A percentile compares a stretch with the other conserved stretches of the same genome.
Conservation (phyloP, 2,888 invertebrate genomes). For the Protonemura montana region DNA sequence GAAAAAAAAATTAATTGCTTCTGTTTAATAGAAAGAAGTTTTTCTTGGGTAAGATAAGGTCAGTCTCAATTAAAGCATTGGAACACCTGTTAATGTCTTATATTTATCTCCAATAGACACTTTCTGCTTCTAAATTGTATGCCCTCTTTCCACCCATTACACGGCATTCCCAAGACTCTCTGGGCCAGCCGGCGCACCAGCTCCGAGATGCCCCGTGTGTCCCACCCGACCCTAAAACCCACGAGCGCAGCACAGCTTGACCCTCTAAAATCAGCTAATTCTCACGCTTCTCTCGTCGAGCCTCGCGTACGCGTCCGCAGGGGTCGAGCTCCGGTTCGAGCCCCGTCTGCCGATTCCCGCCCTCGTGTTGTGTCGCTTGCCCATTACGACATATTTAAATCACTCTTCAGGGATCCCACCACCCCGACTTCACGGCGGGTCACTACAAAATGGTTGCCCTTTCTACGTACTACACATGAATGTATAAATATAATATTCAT, state of each 20-base stretch:
- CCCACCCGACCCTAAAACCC: no score
- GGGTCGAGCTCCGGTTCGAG: conserved; percentile 26
- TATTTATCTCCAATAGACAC: no score
- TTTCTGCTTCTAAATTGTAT: no score
- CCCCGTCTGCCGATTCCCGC: conserved; percentile 27
- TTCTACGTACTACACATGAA: not conserved
- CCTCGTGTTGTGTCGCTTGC: conserved; percentile 35
- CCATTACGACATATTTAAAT: conserved; percentile 43
- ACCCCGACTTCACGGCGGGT: not conserved
- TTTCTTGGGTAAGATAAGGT: no score
- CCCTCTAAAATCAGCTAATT: not conserved
- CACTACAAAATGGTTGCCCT: conserved; percentile 28
- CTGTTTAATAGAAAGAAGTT: no score
- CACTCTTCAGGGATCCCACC: conserved; percentile 32
- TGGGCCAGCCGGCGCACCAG: no score
- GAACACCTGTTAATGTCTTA: no score
- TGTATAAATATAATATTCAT: conserved; percentile 13
- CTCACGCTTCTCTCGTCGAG: not conserved
- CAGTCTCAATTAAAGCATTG: no score
- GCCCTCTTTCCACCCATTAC: no score
- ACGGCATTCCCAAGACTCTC: no score
- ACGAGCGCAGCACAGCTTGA: not conserved
- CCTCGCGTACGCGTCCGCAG: not conserved
- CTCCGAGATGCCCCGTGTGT: no score
- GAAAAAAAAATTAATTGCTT: no score